Evolutionary conservation across 2,888 invertebrate genomes (phyloP).

Genomic region (Polydesmus complanatus): DNA sequence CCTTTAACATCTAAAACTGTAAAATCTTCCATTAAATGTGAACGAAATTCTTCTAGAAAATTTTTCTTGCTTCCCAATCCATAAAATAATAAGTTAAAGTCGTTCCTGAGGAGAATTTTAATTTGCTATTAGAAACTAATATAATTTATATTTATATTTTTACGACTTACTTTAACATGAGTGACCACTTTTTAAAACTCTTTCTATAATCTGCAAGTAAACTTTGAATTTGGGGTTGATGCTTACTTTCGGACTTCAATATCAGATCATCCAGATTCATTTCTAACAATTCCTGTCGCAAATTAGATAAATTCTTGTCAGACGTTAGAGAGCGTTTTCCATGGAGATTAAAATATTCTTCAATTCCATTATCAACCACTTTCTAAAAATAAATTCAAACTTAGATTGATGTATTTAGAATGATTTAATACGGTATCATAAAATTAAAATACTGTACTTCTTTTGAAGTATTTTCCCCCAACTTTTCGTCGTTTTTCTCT

Average conservation of each 20-base stretch:
- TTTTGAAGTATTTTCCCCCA: background rate
- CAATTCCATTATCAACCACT: background rate
- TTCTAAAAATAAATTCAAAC: background rate
- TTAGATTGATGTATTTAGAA: background rate
- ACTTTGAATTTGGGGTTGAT: background rate
- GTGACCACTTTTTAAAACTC: background rate
- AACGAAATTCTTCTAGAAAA: constrained; percentile 61
- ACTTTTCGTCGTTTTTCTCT: background rate
- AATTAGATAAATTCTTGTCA: background rate
- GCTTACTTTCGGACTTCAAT: background rate
- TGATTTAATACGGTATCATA: too few relatives aligned
- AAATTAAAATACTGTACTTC: background rate
- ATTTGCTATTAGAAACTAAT: too few relatives aligned
- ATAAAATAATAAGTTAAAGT: constrained; percentile 70
- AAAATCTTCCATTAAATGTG: constrained; percentile 41
- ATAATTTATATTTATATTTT: too few relatives aligned
- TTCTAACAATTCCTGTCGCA: background rate
- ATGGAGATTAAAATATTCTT: background rate
- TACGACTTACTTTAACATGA: background rate
- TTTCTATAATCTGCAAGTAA: background rate
- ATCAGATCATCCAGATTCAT: background rate
- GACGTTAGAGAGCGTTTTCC: background rate
- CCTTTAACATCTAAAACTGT: constrained; percentile 76
- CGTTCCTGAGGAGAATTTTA: constrained; percentile 44
- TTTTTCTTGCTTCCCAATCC: constrained; percentile 80